Base-by-base conservation (phyloP, 2,113 vertebrate genomes). In the Megaleporinus macrocephalus region DNA sequence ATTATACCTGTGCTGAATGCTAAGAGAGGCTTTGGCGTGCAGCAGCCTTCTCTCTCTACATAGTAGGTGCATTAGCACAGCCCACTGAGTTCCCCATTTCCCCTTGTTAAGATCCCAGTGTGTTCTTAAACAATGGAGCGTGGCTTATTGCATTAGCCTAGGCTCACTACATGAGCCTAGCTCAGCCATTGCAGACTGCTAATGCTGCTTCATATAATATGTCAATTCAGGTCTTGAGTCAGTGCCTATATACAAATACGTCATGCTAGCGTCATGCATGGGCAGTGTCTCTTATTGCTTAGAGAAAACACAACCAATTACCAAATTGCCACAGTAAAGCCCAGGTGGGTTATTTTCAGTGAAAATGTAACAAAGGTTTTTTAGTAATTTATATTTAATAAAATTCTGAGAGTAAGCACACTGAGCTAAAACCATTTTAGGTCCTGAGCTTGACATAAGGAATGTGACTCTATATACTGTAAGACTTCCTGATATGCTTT, bases 161-260 rank as follows among this genome's bases (percentile, higher is more conserved):
- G 51, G 36, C 29, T 13, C 15, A 11, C 44, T 41, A 24, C 14
- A 26, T 22, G 33, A 24, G 33, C 36, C 66, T 44, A 44, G 66
- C 20, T 18, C 20, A 0, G 36, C 66, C 11, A 63, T 29, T 80
- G 47, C 57, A 11, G 20, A 41, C 5, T 26, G 1, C 71, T 68
- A 49, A 62, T 36, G 10, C 24, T 24, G 74, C 59, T 77, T 84
- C 29, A 73, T 81, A 73, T 81, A 66, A 73, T 30, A 77, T 57
- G n/a, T 47, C 33, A 18, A 69, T 59, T 55, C 68, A 61, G 73
- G 73, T 79, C 55, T 70, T 57, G 10, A 83, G 47, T 79, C 62
- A 16, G 33, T 26, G 15, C 53, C 76, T 24, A 12, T 27, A 30
- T 7, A 72, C 63, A 0, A 12, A 29, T 74, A 63, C 69, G 68